phyloP scores from a whole-genome alignment of 2,113 vertebrate genomes.

The Odontophorus gujanensis region DNA sequence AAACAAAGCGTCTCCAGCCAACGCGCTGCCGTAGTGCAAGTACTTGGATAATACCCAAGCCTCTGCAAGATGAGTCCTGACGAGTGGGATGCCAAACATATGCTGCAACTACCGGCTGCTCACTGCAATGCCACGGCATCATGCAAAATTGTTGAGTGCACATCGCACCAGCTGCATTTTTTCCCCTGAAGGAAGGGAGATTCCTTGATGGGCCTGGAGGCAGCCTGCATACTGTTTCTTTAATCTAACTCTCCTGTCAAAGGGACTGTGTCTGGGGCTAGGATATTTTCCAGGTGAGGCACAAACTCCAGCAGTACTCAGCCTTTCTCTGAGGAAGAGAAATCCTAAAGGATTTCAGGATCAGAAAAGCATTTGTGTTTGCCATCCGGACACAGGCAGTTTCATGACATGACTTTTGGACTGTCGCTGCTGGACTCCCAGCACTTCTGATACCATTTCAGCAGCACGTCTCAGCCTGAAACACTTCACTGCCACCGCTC shows the following conservation, averaged over 20 bases:
- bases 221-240: neutral
- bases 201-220: neutral
- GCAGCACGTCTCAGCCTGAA: neutral
- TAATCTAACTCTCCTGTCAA: neutral
- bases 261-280: neutral
- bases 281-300: neutral
- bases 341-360: neutral
- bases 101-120: neutral
- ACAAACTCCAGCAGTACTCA: neutral
- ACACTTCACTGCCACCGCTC: neutral
- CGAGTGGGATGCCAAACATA: neutral
- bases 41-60: neutral
- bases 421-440: neutral
- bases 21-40: neutral
- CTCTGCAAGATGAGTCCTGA: neutral
- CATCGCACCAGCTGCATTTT: neutral
- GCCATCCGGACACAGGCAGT: neutral
- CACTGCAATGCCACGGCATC: neutral
- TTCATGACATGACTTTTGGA: rapidly evolving
- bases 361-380: neutral
- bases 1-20: neutral
- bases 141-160: neutral
- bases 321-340: neutral
- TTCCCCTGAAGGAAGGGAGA: neutral
- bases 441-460: neutral